Percentiles rank a stretch among this genome's conserved stretches.
These are phyloP conservation scores for Grus americana DNA, from an alignment of 2,113 vertebrate genomes.

Conservation along the genomic window DNA sequence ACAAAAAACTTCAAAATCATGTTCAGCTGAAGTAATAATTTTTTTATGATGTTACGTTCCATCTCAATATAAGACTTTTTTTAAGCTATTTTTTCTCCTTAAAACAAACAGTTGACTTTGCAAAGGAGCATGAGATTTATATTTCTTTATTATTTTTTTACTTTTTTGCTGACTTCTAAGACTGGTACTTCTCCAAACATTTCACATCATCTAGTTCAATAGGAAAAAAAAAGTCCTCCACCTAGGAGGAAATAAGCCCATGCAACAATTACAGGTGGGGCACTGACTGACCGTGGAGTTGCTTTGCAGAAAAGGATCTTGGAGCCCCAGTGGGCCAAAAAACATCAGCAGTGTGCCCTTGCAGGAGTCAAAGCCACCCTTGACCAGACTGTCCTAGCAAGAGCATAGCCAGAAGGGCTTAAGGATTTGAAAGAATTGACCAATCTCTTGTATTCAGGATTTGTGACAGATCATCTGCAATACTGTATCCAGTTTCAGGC, in stretches of 20 bases:
- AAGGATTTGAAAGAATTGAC: neutral
- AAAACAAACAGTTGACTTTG: neutral
- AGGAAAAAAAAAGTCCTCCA: neutral
- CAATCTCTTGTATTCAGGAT: neutral
- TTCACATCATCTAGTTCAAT: neutral
- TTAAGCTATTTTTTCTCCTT: neutral
- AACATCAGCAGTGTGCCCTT: neutral
- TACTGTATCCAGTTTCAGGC: neutral
- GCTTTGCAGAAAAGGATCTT: neutral
- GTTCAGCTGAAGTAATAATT: neutral
- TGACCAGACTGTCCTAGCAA: neutral
- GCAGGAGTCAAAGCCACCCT: neutral
- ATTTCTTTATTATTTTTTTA: neutral
- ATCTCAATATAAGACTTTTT: neutral
- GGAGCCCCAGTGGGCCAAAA: neutral
- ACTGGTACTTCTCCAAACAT: neutral
- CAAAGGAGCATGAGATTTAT: neutral
- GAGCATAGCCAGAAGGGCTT: accelerated
- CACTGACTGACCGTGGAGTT: neutral
- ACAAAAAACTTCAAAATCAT: neutral
- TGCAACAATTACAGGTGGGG: neutral
- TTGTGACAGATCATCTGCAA: neutral
- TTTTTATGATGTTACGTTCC: neutral
- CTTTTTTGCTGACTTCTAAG: neutral
- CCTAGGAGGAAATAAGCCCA: neutral